Evolutionary conservation across 2,113 vertebrate genomes (phyloP).

Genomic region (Corvus hawaiiensis): DNA sequence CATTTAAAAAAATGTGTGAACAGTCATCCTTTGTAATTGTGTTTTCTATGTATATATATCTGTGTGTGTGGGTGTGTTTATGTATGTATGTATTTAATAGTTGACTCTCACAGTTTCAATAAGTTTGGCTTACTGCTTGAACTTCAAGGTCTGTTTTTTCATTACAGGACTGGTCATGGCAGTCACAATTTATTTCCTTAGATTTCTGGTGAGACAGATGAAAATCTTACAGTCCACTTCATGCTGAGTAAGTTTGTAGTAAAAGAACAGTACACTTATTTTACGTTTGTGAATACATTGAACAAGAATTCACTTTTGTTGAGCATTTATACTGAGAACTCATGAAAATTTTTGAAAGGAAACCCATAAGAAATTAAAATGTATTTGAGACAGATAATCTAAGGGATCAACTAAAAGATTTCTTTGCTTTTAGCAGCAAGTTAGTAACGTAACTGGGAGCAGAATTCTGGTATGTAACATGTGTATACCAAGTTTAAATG

Average conservation of each 20-base stretch:
- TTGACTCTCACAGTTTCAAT: accelerated
- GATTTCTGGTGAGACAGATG: neutral
- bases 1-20: neutral
- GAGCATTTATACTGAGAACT: neutral
- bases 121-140: neutral
- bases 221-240: neutral
- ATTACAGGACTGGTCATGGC: neutral
- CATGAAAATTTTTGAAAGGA: neutral
- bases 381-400: neutral
- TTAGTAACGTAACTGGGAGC: neutral
- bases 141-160: neutral
- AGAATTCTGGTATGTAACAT: neutral
- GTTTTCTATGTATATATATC: accelerated
- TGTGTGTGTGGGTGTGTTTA: neutral
- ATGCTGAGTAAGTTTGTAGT: neutral
- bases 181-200: neutral
- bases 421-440: neutral
- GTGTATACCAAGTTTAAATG: neutral
- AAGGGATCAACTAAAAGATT: neutral
- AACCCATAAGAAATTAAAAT: neutral
- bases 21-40: neutral
- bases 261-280: neutral
- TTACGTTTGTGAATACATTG: neutral
- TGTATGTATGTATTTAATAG: neutral
- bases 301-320: neutral